phyloP scores from a whole-genome alignment of 2,888 invertebrate genomes.

The Drosophila prolongata region DNA sequence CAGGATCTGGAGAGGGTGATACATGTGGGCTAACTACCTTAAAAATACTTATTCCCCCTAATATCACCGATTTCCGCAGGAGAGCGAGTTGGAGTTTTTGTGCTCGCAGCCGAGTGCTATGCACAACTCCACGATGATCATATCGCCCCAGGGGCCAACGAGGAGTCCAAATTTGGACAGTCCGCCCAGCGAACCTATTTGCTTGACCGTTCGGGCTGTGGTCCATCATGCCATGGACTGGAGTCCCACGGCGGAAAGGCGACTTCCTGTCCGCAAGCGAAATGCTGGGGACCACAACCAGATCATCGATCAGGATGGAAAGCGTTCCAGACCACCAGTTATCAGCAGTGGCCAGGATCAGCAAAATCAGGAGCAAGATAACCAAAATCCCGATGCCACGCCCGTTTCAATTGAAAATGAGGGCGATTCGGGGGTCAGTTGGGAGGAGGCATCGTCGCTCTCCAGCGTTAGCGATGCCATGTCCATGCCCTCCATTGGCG shows the following conservation, averaged over 20 bases:
- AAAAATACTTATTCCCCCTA: neutral
- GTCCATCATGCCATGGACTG: constrained; percentile 78
- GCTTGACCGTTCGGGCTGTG: constrained; percentile 58
- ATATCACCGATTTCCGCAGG: constrained; percentile 48
- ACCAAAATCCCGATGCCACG: constrained; percentile 24
- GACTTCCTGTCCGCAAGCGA: constrained; percentile 16
- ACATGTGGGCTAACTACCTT: constrained; percentile 41
- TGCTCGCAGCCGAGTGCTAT: constrained; percentile 14
- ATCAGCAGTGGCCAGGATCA: neutral
- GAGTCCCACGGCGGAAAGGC: constrained; percentile 54
- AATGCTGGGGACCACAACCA: neutral
- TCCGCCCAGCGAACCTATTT: constrained; percentile 51
- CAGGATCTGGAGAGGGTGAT: constrained; percentile 54
- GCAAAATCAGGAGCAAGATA: neutral
- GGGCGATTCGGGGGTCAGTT: constrained; percentile 54
- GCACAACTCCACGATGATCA: constrained; percentile 77
- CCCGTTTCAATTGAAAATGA: constrained; percentile 23
- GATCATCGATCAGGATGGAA: neutral
- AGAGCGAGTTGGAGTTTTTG: constrained; percentile 67
- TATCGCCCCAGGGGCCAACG: neutral
- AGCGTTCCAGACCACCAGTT: constrained; percentile 22
- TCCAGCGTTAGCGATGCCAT: constrained; percentile 35
- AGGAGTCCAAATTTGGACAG: constrained; percentile 42
- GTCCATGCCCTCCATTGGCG: constrained; percentile 47
- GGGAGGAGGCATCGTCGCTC: constrained; percentile 44